These are phyloP conservation scores for Polydrusus pterygomalis DNA, from an alignment of 2,888 invertebrate genomes.

Conservation along the genomic window DNA sequence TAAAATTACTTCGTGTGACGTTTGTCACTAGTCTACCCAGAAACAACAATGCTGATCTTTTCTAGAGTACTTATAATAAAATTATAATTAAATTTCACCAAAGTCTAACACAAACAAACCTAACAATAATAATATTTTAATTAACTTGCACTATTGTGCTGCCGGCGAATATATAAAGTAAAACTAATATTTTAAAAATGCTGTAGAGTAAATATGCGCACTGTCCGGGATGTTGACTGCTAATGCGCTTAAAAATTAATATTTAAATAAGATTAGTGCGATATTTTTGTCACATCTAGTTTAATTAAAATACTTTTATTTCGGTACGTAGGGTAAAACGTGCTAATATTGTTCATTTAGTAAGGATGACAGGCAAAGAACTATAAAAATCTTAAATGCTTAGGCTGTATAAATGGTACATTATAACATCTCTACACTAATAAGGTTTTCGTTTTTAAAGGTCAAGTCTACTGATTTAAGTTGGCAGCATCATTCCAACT, in stretches of 20 bases:
- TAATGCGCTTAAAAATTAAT: neutral
- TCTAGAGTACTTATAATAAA: neutral
- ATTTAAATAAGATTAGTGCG: neutral
- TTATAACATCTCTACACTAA: no score
- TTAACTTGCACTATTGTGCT: conserved; percentile 20
- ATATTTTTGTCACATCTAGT: neutral
- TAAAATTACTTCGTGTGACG: no score
- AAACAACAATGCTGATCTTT: neutral
- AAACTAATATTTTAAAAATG: conserved; percentile 24
- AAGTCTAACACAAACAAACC: conserved; percentile 4
- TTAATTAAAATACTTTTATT: neutral
- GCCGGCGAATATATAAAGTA: conserved; percentile 4
- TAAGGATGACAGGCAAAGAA: no score
- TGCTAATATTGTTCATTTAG: no score
- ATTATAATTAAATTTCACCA: conserved; percentile 13
- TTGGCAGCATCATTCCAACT: no score
- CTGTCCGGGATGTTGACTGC: neutral
- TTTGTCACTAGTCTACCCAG: neutral
- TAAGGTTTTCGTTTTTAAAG: no score
- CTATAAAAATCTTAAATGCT: no score
- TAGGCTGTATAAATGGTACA: no score
- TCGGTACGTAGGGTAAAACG: neutral
- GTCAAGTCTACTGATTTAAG: no score
- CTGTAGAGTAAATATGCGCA: neutral
- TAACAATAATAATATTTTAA: conserved; percentile 32